Evolutionary conservation across 1,140 invertebrate species (phyloP), one percentile per base, ranked within the genome.

Genomic region (Eurosta solidaginis): DNA sequence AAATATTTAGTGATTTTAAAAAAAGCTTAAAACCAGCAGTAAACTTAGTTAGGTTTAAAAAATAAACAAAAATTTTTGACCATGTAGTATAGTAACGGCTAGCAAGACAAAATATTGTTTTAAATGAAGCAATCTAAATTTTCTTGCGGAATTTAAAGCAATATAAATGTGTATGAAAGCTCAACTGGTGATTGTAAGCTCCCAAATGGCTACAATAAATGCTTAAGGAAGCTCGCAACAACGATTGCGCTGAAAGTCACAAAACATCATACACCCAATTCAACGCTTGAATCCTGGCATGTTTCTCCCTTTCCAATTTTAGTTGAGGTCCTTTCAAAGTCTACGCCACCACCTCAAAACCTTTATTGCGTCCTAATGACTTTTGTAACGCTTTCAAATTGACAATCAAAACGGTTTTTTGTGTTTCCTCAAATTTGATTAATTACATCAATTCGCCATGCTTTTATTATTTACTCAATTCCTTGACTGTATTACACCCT

Each of bases 371-470:
- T 12, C 73, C 25, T 74, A 74, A 74, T 74, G 44, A 47, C 73
- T 74, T 74, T 74, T n/a, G 20, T 74, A 77, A 77, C 29, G 29
- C 29, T 77, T 77, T 63, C n/a, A 42, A 77, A 77, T 77, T 77
- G 76, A 77, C 76, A 77, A 77, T 77, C 76, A 77, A 77, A 77
- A 77, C 50, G 52, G 76, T 77, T 77, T n/a, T 77, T 59, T 77
- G 76, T 77, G 76, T 77, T 77, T 76, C 33, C 40, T 74, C 27
- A 29, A 77, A 77, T 77, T 77, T 77, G 50, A 77, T 77, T 77
- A 77, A 77, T 77, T 77, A 77, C 27, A 74, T 27, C 44, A 74
- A 74, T 74, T 74, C 73, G 44, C 44, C 17, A 45, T 36, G 73
- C 40, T 74, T 68, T 68, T 68, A 40, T 68, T 68, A 68, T 68